These are phyloP conservation scores for Helarctos malayanus DNA, from an alignment of 2,797 vertebrate species.

Conservation along the genomic window DNA sequence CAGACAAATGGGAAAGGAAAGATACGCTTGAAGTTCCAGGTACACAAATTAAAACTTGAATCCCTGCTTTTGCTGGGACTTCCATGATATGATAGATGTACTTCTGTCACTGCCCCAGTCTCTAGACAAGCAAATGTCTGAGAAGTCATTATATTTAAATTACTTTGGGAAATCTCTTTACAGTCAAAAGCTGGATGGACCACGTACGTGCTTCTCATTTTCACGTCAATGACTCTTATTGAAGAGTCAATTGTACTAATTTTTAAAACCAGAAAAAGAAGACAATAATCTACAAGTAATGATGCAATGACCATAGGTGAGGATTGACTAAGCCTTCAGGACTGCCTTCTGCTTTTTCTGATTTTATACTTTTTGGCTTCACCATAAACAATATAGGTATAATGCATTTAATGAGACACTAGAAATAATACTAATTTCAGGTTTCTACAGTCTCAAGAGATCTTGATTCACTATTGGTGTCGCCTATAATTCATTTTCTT, in stretches of 20 bases:
- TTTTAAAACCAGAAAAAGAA: constrained; percentile 81
- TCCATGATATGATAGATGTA: constrained; percentile 73
- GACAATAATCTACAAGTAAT: constrained; percentile 79
- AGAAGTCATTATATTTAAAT: constrained; percentile 78
- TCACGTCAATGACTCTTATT: constrained; percentile 84
- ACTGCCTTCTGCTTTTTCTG: constrained; percentile 56
- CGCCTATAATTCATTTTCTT: constrained; percentile 48
- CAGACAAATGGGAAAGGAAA: constrained; percentile 28
- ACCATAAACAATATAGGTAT: neutral
- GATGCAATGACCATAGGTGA: constrained; percentile 70
- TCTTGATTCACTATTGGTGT: neutral
- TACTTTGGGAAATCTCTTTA: constrained; percentile 81
- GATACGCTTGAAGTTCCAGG: neutral
- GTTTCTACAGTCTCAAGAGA: neutral
- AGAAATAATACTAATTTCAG: neutral
- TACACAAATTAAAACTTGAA: constrained; percentile 16
- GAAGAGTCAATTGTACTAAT: constrained; percentile 79
- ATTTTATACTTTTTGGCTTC: constrained; percentile 74
- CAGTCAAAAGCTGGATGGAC: constrained; percentile 77
- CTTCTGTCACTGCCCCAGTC: constrained; percentile 64
- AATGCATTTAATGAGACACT: constrained; percentile 43
- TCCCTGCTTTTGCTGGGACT: constrained; percentile 50
- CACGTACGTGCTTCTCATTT: constrained; percentile 78
- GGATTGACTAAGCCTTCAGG: constrained; percentile 77
- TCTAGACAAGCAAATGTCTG: constrained; percentile 76